These are phyloP conservation scores for Rosalia funebris DNA, from an alignment of 2,888 invertebrate genomes.

Conservation along the genomic window DNA sequence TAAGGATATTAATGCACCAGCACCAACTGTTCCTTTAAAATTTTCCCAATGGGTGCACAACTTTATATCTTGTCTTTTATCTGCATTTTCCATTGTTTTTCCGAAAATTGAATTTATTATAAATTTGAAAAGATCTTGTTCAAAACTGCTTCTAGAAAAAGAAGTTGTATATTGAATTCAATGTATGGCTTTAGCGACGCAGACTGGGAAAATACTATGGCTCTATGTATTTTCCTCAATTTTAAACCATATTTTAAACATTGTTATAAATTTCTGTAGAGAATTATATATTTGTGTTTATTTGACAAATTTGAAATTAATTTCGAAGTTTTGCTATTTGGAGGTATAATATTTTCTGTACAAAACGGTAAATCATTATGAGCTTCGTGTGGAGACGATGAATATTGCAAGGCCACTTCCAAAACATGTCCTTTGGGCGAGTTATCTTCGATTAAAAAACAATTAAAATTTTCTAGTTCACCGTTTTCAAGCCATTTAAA, in stretches of 20 bases:
- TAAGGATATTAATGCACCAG: not conserved
- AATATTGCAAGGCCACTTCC: slow-evolving; percentile 8
- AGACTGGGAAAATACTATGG: not conserved
- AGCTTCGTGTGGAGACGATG: not conserved
- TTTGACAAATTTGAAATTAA: slow-evolving; percentile 8
- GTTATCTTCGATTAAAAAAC: not conserved
- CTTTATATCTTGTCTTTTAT: not conserved
- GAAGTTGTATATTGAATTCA: not conserved
- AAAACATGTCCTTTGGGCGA: slow-evolving; percentile 9
- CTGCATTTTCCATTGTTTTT: not conserved
- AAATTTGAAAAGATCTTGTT: slow-evolving; percentile 4
- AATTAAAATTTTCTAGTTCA: slow-evolving; percentile 16
- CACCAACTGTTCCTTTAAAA: not conserved
- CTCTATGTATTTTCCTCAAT: slow-evolving; percentile 5
- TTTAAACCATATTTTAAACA: not conserved
- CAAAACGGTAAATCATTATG: slow-evolving; percentile 7
- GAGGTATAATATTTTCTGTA: not conserved
- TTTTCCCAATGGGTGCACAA: not conserved
- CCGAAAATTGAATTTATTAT: not conserved
- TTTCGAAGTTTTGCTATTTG: slow-evolving; percentile 5
- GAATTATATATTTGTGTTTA: slow-evolving; percentile 2
- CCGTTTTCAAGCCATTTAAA: slow-evolving; percentile 12
- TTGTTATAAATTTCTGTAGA: slow-evolving; percentile 5
- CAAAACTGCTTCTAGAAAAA: not conserved
- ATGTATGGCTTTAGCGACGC: not conserved